Percentiles rank a stretch among this genome's conserved stretches.
Conservation (phyloP, 2,113 vertebrate species). For the Cavia porcellus region DNA sequence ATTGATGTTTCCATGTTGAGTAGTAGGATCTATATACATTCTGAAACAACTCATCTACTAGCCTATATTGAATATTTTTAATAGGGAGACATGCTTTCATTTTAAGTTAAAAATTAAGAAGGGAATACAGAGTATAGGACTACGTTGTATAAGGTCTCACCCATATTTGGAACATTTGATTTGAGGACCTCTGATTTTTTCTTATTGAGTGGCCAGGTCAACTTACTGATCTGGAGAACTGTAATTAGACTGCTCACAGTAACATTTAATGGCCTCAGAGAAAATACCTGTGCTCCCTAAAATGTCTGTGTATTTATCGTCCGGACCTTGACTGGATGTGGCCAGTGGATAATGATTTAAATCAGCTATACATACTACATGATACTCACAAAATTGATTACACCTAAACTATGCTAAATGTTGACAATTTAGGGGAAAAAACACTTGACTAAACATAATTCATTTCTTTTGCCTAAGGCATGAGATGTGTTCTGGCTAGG, state of each 20-base stretch:
- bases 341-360: background rate
- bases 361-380: background rate
- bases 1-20: constrained; percentile 33
- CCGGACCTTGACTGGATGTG: background rate
- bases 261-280: background rate
- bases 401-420: background rate
- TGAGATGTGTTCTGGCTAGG: background rate
- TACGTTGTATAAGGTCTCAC: background rate
- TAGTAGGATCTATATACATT: background rate
- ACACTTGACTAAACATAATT: background rate
- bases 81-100: background rate
- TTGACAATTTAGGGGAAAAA: background rate
- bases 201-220: background rate
- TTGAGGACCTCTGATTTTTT: background rate
- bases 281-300: background rate
- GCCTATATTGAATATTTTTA: background rate
- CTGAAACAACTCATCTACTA: constrained; percentile 11
- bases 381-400: background rate
- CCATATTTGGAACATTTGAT: background rate
- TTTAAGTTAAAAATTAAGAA: background rate
- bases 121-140: background rate
- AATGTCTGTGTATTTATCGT: too few relatives aligned
- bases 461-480: background rate
- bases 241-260: background rate
- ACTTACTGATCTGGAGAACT: background rate